These are phyloP conservation scores for Ichneumoninae sp. DNA, from an alignment of 2,888 invertebrate genomes.

Conservation along the genomic window DNA sequence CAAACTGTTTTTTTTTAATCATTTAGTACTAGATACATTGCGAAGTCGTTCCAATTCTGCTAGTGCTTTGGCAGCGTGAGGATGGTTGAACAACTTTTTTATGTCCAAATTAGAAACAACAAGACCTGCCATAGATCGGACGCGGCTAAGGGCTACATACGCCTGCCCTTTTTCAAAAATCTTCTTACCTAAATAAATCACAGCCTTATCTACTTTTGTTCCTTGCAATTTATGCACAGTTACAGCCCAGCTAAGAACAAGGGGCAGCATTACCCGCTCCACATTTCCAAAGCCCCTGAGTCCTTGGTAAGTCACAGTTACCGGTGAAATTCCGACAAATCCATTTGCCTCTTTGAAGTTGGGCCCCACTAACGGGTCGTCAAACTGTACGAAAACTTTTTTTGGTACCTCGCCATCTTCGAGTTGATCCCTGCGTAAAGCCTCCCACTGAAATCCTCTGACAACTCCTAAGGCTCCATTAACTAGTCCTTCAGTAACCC, in stretches of 20 bases:
- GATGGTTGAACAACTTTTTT: slow-evolving; percentile 17
- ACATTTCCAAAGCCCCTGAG: slow-evolving; percentile 48
- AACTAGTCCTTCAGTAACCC: slow-evolving; percentile 61
- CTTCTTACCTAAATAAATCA: slow-evolving; percentile 61
- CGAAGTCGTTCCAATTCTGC: slow-evolving; percentile 19
- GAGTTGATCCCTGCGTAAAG: slow-evolving; percentile 52
- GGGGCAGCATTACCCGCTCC: slow-evolving; percentile 60
- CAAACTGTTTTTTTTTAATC: neutral
- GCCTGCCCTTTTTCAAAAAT: slow-evolving; percentile 67
- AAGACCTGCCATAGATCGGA: slow-evolving; percentile 27
- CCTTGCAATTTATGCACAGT: slow-evolving; percentile 65
- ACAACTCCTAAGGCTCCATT: slow-evolving; percentile 49
- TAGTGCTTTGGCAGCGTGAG: slow-evolving; percentile 11
- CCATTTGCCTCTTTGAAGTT: slow-evolving; percentile 31
- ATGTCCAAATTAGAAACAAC: neutral
- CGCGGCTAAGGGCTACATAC: slow-evolving; percentile 61
- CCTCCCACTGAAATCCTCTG: slow-evolving; percentile 41
- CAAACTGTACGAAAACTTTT: slow-evolving; percentile 37
- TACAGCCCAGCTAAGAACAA: slow-evolving; percentile 56
- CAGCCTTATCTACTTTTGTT: slow-evolving; percentile 56
- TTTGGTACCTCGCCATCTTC: slow-evolving; percentile 51
- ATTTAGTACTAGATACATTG: neutral
- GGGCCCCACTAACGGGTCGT: slow-evolving; percentile 5
- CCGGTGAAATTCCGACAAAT: slow-evolving; percentile 19
- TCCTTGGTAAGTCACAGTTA: slow-evolving; percentile 29